Base-by-base conservation (phyloP, 1,140 invertebrate species). In the Lucilia cuprina region DNA sequence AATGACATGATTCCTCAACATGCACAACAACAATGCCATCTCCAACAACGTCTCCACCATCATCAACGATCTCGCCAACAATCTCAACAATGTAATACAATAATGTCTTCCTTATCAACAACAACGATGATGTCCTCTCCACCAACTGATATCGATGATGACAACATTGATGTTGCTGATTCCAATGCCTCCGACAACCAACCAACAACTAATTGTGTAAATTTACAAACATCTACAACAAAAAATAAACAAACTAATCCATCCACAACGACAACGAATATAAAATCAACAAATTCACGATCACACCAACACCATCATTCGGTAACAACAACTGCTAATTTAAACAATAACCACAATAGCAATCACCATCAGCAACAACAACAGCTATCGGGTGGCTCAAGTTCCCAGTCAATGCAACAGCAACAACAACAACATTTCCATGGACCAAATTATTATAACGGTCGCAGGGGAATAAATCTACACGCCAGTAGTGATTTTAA, bases 1-100 rank as follows among this genome's bases (percentile, higher is more conserved):
- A 90, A 88, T 88, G 89, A 90, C 88, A 88, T 90, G 88, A 90
- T 90, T 90, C 87, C 89, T 87, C 86, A 89, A 88, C 85, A 77
- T 88, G 89, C 85, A 86, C 88, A 75, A 86, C 84, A 50, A 85
- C 86, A 60, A 60, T 60, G 82, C 82, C 60, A 80, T 77, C 41
- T 10, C 82, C 75, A 83, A 21, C 74, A 60, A n/a, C 74, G 55
- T 41, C 82, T 55, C 74, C 70, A 50, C n/a, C 8, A 70, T 2
- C n/a, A 70, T 70, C 65, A 70, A 70, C 74, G 25, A 85, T 86
- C 50, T 21, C 41, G 74, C 13, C 82, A 78, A 65, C 84, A 78
- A 85, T 50, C 10, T 41, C 84, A 84, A 82, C 49, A 77, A 70
- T 85, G 84, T 83, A 85, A 84, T 30, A 9, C 85, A 77, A 85